Evolutionary conservation across 2,888 invertebrate genomes (phyloP).

Genomic region (Timandra comae): DNA sequence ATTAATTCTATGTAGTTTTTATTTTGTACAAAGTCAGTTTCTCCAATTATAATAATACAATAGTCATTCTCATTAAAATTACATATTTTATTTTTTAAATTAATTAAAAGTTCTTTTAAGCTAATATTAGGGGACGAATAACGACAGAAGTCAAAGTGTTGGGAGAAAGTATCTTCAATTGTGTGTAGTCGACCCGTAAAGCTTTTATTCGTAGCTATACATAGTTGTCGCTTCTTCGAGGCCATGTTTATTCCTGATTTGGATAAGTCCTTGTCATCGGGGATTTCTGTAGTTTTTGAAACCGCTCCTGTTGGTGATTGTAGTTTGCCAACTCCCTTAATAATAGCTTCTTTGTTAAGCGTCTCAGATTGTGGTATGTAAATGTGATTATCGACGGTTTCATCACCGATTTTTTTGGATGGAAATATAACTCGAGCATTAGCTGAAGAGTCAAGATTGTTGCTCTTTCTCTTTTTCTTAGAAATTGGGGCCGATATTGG

Average conservation of each 20-base stretch:
- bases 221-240: background rate
- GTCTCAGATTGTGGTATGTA: background rate
- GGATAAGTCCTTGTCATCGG: too few species aligned
- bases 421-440: background rate
- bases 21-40: too few species aligned
- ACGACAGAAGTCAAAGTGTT: background rate
- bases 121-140: too few species aligned
- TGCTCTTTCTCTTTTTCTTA: background rate
- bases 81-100: constrained; percentile 2
- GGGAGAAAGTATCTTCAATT: too few species aligned
- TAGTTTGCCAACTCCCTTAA: background rate
- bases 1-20: too few species aligned
- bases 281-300: too few species aligned
- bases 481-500: background rate
- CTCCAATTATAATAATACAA: too few species aligned
- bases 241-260: too few species aligned
- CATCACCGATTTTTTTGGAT: background rate
- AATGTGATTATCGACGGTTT: background rate
- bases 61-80: constrained; percentile 5
- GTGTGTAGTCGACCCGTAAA: background rate
- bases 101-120: background rate
- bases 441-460: background rate
- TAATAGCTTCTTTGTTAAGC: background rate
- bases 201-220: background rate
- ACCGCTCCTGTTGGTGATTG: background rate